Evolutionary conservation across 2,888 invertebrate genomes (phyloP).

Genomic region (Geophilus truncorum): DNA sequence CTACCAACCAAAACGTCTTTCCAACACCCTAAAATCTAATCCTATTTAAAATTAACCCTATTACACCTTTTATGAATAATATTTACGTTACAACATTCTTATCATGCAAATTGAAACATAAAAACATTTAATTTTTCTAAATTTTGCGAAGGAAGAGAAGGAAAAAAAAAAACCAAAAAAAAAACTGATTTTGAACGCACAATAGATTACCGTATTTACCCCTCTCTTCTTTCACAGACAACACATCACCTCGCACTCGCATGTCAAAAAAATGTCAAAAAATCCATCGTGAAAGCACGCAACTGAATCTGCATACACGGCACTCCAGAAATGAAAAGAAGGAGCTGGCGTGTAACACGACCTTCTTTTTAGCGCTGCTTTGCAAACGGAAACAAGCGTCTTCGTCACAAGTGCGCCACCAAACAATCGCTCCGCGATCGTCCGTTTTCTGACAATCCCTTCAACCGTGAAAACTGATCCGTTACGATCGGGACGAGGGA

Average conservation of each 20-base stretch:
- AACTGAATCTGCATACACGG: neutral
- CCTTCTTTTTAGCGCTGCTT: neutral
- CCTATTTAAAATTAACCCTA: neutral
- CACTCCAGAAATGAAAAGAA: neutral
- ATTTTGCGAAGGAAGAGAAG: too few relatives aligned
- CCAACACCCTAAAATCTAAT: neutral
- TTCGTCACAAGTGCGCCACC: neutral
- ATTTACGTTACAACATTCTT: neutral
- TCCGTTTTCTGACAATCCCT: constrained; percentile 14
- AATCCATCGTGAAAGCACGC: neutral
- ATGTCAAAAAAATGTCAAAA: neutral
- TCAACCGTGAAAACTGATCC: constrained; percentile 25
- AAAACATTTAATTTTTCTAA: too few relatives aligned
- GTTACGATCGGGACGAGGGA: neutral
- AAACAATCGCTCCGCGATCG: neutral
- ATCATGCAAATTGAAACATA: neutral
- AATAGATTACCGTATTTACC: neutral
- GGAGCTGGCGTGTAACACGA: neutral
- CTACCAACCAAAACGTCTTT: neutral
- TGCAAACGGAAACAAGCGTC: neutral
- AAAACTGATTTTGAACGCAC: neutral
- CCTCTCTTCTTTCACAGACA: neutral
- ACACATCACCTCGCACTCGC: neutral
- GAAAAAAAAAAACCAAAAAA: too few relatives aligned
- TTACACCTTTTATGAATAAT: neutral